These are phyloP conservation scores for Nylanderia fulva DNA, from an alignment of 1,140 invertebrate genomes.

Conservation along the genomic window DNA sequence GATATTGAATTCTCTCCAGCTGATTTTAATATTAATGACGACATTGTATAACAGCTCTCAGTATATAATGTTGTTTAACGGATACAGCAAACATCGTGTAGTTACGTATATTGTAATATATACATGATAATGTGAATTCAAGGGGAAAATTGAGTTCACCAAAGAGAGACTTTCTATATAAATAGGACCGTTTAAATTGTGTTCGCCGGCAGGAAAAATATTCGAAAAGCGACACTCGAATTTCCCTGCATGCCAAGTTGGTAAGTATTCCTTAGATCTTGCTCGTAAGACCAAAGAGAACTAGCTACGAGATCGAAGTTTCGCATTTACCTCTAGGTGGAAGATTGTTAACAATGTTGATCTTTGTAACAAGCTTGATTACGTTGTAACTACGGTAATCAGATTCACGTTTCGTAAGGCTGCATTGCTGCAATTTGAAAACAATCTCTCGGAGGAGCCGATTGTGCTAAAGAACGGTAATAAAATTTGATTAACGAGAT, in stretches of 20 bases:
- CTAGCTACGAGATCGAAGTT: background rate
- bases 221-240: background rate
- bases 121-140: background rate
- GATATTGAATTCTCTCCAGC: background rate
- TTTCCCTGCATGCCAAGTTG: background rate
- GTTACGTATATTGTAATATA: background rate
- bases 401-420: slow-evolving; percentile 27
- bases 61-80: slow-evolving; percentile 10
- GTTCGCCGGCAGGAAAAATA: background rate
- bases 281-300: background rate
- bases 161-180: background rate
- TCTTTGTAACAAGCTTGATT: slow-evolving; percentile 23
- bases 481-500: slow-evolving; percentile 49
- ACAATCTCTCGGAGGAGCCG: slow-evolving; percentile 18
- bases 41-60: background rate
- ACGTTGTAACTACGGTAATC: slow-evolving; percentile 39
- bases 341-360: slow-evolving; percentile 36
- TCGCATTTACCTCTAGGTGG: background rate
- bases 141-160: background rate
- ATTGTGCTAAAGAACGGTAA: slow-evolving; percentile 34
- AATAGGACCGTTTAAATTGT: background rate
- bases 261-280: background rate
- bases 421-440: slow-evolving; percentile 23
- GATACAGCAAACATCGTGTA: background rate
- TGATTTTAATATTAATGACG: background rate